These are phyloP conservation scores for Asbolus verrucosus DNA, from an alignment of 1,140 invertebrate species.

Conservation along the genomic window DNA sequence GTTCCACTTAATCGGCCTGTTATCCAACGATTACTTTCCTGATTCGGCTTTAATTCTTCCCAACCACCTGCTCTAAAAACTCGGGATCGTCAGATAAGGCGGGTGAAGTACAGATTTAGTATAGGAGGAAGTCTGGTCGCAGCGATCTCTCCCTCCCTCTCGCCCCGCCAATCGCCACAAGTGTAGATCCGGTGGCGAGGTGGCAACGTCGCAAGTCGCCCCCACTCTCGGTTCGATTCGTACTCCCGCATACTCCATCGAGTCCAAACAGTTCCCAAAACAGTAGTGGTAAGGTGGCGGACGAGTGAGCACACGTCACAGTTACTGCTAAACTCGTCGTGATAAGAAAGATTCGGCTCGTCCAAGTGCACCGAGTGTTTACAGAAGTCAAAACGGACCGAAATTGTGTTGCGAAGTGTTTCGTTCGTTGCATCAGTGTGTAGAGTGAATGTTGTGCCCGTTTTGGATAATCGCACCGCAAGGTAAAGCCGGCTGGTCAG, in stretches of 20 bases:
- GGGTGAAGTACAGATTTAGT: slow-evolving; percentile 46
- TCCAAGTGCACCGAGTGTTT: not conserved
- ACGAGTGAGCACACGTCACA: slow-evolving; percentile 58
- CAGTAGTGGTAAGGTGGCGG: slow-evolving; percentile 63
- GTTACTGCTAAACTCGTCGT: slow-evolving; percentile 62
- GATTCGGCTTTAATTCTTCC: not conserved
- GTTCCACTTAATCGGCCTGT: not conserved
- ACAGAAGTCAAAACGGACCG: not conserved
- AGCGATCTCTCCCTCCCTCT: slow-evolving; percentile 28
- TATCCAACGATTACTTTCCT: slow-evolving; percentile 22
- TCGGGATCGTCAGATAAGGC: not conserved
- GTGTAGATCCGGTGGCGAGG: slow-evolving; percentile 55
- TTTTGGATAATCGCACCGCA: slow-evolving; percentile 3
- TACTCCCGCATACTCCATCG: slow-evolving; percentile 55
- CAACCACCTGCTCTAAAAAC: slow-evolving; percentile 19
- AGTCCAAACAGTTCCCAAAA: slow-evolving; percentile 56
- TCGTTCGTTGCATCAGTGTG: not conserved
- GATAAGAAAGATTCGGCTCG: slow-evolving; percentile 23
- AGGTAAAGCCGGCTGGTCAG: not conserved
- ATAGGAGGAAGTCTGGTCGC: slow-evolving; percentile 52
- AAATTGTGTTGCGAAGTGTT: not conserved
- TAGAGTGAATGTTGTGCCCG: not conserved
- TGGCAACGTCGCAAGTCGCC: slow-evolving; percentile 50
- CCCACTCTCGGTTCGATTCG: slow-evolving; percentile 46
- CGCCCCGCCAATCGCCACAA: slow-evolving; percentile 8